A percentile compares a stretch with the other conserved stretches of the same genome.
Evolutionary conservation across 2,113 vertebrate genomes (phyloP).

Genomic region (Ageneiosus marmoratus): DNA sequence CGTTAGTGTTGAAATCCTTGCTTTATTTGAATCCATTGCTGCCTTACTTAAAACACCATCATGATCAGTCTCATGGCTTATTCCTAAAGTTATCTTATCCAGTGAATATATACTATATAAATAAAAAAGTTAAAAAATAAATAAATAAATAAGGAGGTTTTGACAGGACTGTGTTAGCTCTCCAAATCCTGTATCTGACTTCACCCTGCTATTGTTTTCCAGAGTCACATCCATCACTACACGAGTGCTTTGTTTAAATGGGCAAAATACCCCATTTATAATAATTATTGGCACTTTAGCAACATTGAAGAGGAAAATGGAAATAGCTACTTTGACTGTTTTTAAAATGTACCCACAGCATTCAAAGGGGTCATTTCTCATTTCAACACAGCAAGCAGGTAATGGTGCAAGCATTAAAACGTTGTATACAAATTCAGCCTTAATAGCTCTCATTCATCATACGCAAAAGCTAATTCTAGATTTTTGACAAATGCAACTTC

Average conservation of each 20-base stretch:
- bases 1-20: neutral
- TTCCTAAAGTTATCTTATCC: neutral
- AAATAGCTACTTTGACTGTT: constrained; percentile 43
- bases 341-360: constrained; percentile 40
- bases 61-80: neutral
- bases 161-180: constrained; percentile 25
- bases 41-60: neutral
- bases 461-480: constrained; percentile 33
- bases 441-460: constrained; percentile 41
- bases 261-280: constrained; percentile 35
- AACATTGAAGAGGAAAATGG: constrained; percentile 34
- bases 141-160: constrained; percentile 8
- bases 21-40: neutral
- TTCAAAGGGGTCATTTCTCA: constrained; percentile 37
- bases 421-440: constrained; percentile 39
- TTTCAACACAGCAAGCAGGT: constrained; percentile 33
- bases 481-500: constrained; percentile 19
- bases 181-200: neutral
- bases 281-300: constrained; percentile 44
- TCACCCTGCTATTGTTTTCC: constrained; percentile 22
- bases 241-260: constrained; percentile 37
- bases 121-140: neutral
- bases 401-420: constrained; percentile 41
- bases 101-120: neutral
- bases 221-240: constrained; percentile 24